phyloP scores from a whole-genome alignment of 2,113 vertebrate genomes.

The Malaclemys terrapin region DNA sequence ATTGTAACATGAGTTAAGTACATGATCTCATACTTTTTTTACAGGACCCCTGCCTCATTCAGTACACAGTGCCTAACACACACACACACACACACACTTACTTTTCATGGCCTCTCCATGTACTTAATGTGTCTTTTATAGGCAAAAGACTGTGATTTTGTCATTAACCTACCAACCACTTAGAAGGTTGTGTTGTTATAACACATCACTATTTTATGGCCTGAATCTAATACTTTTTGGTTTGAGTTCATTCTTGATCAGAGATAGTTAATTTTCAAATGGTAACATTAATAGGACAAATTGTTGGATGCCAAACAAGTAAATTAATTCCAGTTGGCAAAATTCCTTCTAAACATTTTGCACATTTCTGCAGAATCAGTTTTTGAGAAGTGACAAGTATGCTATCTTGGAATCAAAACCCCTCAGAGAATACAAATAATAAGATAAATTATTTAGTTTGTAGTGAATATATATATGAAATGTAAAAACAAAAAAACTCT shows the following conservation, averaged over 20 bases:
- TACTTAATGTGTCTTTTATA: background rate
- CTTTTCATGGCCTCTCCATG: rapidly evolving
- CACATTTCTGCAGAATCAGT: background rate
- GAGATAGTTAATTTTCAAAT: background rate
- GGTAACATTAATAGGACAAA: background rate
- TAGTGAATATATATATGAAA: background rate
- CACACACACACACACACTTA: background rate
- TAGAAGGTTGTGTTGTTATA: background rate
- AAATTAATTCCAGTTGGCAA: background rate
- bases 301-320: background rate
- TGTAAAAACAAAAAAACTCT: background rate
- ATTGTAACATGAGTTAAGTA: background rate
- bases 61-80: background rate
- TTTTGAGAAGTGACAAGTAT: background rate
- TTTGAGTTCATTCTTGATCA: background rate
- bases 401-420: background rate
- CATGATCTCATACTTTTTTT: background rate
- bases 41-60: background rate
- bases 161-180: background rate
- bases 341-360: background rate
- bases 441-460: background rate
- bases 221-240: background rate
- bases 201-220: background rate
- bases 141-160: background rate
- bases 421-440: background rate